Evolutionary conservation across 1,140 invertebrate species (phyloP).

Genomic region (Pteromalus puparum): DNA sequence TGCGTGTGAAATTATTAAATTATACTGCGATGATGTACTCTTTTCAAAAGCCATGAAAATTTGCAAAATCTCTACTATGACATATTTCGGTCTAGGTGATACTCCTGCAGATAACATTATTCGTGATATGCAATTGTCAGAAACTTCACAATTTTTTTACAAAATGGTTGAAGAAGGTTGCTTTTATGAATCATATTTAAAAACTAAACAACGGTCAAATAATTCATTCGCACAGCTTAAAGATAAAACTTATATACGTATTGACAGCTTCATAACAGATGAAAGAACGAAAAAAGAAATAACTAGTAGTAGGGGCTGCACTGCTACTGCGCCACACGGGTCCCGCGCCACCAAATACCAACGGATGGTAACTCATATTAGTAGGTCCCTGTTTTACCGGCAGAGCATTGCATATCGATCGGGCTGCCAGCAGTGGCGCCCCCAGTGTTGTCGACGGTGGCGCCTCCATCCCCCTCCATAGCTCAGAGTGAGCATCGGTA

Average conservation of each 20-base stretch:
- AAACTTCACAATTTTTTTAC: background rate
- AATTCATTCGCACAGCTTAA: conserved; percentile 3
- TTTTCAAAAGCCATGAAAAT: background rate
- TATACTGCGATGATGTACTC: background rate
- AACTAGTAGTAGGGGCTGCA: too few species aligned
- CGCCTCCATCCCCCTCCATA: too few species aligned
- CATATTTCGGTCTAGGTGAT: background rate
- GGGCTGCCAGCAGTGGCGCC: too few species aligned
- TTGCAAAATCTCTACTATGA: background rate
- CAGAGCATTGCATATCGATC: too few species aligned
- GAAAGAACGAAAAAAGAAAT: background rate
- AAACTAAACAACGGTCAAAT: background rate
- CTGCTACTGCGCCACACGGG: too few species aligned
- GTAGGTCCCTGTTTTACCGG: too few species aligned
- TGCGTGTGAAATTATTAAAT: background rate
- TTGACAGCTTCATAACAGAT: background rate
- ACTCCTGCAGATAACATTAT: background rate
- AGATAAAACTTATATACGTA: background rate
- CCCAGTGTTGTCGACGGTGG: too few species aligned
- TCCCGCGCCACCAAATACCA: too few species aligned
- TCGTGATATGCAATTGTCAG: background rate
- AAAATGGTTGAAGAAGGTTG: background rate
- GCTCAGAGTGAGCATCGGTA: too few species aligned
- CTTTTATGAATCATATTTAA: background rate
- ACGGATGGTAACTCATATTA: too few species aligned